Evolutionary conservation across 2,888 invertebrate species (phyloP).

Genomic region (Nomada hirtipes): DNA sequence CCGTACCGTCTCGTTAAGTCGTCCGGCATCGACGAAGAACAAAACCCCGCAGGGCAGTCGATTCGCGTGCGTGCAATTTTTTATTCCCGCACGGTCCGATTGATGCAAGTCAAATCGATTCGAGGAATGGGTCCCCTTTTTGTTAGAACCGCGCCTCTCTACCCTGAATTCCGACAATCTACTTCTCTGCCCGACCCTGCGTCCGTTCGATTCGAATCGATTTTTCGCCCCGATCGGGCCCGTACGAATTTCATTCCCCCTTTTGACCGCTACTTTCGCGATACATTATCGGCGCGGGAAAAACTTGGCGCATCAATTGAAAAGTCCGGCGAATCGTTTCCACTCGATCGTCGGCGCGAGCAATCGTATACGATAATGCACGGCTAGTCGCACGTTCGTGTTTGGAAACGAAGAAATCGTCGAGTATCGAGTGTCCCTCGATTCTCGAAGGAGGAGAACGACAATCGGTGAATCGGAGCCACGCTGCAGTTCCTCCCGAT

Average conservation of each 20-base stretch:
- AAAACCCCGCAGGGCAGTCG: slow-evolving; percentile 42
- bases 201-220: slow-evolving; percentile 60
- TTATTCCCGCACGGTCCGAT: slow-evolving; percentile 56
- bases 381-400: no score
- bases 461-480: not conserved
- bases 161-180: slow-evolving; percentile 53
- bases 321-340: slow-evolving; percentile 35
- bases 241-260: slow-evolving; percentile 34
- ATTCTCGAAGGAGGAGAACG: not conserved
- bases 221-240: slow-evolving; percentile 35
- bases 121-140: slow-evolving; percentile 64
- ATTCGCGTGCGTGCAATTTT: slow-evolving; percentile 60
- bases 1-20: slow-evolving; percentile 53
- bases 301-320: slow-evolving; percentile 41
- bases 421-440: slow-evolving; percentile 26
- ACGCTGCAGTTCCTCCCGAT: slow-evolving; percentile 17
- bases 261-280: not conserved
- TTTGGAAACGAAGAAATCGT: not conserved
- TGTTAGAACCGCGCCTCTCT: slow-evolving; percentile 51
- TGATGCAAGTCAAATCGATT: slow-evolving; percentile 69
- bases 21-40: slow-evolving; percentile 35
- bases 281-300: slow-evolving; percentile 33
- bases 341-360: not conserved
- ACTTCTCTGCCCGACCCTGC: slow-evolving; percentile 27
- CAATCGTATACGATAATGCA: no score